phyloP scores from a whole-genome alignment of 2,888 invertebrate genomes.

The Dynastes grantii region DNA sequence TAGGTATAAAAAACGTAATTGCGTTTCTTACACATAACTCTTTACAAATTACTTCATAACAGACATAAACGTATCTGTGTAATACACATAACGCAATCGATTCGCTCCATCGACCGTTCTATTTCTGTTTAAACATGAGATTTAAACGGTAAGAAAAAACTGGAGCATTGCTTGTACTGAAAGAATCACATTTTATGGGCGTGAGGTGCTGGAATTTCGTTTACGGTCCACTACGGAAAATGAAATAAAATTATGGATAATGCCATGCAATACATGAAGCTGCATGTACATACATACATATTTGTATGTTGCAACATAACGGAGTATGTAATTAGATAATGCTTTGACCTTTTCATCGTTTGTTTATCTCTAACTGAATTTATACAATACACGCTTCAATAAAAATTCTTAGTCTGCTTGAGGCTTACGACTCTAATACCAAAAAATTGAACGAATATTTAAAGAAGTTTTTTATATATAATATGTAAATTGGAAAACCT shows the following conservation, averaged over 20 bases:
- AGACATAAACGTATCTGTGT: background rate
- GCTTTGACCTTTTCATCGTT: background rate
- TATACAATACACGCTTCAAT: too few species aligned
- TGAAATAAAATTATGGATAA: background rate
- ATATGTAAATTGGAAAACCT: too few species aligned
- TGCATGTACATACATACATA: background rate
- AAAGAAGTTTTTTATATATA: too few species aligned
- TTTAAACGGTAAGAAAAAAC: conserved; percentile 2
- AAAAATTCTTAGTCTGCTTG: too few species aligned
- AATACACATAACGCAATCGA: conserved; percentile 3
- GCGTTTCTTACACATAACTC: conserved; percentile 1
- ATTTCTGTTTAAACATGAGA: background rate
- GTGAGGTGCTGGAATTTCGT: background rate
- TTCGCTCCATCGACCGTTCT: background rate
- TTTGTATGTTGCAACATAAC: background rate
- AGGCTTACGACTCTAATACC: too few species aligned
- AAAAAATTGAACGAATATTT: too few species aligned
- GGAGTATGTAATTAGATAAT: background rate
- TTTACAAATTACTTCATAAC: conserved; percentile 7
- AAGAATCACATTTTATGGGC: background rate
- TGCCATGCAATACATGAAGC: background rate
- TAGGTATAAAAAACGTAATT: background rate
- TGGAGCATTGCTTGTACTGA: background rate
- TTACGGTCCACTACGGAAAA: conserved; percentile 2
- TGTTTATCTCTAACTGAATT: too few species aligned